Percentiles rank a stretch among this genome's conserved stretches.
Evolutionary conservation across 1,140 invertebrate genomes (phyloP).

Genomic region (Lucilia cuprina): DNA sequence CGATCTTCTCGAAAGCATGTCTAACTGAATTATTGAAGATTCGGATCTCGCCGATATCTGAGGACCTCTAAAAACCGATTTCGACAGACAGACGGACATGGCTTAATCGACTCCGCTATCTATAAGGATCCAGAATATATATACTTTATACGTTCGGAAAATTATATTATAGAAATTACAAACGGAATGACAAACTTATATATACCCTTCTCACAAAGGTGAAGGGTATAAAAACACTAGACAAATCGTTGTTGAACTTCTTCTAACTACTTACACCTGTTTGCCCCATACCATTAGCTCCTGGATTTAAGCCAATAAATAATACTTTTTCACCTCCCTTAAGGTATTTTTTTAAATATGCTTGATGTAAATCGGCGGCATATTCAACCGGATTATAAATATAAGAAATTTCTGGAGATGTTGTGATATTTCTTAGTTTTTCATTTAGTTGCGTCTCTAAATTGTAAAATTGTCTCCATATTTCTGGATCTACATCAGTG

Average conservation of each 20-base stretch:
- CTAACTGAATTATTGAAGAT: no score
- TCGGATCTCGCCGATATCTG: no score
- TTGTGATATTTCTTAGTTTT: conserved; percentile 23
- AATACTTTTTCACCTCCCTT: conserved; percentile 73
- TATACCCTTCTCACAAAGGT: no score
- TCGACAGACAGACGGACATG: no score
- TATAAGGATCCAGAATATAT: no score
- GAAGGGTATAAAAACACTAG: not conserved
- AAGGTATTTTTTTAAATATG: conserved; percentile 75
- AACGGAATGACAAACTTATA: no score
- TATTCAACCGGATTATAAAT: conserved; percentile 88
- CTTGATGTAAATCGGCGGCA: conserved; percentile 75
- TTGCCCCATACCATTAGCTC: conserved; percentile 93
- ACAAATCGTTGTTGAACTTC: not conserved
- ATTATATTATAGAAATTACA: no score
- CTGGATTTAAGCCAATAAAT: conserved; percentile 93
- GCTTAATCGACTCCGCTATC: no score
- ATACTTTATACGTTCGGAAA: no score
- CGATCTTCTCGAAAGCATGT: no score
- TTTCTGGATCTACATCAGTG: no score
- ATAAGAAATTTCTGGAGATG: conserved; percentile 42
- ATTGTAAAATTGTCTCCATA: conserved; percentile 39
- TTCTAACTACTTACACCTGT: conserved; percentile 74
- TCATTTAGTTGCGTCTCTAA: conserved; percentile 47
- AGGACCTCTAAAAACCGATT: no score